These are phyloP conservation scores for Leuctra nigra DNA, from an alignment of 2,888 invertebrate genomes.

Conservation along the genomic window DNA sequence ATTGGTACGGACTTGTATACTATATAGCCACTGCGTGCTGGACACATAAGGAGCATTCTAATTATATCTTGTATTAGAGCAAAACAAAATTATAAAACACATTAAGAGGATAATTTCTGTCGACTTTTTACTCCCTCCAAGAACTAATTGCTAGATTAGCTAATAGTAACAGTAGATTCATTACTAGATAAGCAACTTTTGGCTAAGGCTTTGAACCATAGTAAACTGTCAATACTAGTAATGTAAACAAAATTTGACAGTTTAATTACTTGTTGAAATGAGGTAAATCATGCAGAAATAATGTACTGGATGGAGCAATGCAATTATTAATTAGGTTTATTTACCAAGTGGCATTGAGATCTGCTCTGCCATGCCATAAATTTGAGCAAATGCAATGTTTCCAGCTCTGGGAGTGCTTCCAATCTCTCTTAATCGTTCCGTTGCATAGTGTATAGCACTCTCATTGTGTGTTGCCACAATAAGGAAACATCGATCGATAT, in stretches of 20 bases:
- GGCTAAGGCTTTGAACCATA: too few species aligned
- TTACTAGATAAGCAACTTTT: too few species aligned
- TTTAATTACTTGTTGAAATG: neutral
- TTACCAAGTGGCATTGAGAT: slow-evolving; percentile 42
- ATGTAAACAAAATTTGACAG: too few species aligned
- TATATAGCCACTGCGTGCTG: slow-evolving; percentile 36
- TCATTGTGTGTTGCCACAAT: slow-evolving; percentile 45
- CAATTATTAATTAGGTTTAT: too few species aligned
- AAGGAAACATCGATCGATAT: slow-evolving; percentile 29
- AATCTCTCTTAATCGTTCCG: slow-evolving; percentile 33
- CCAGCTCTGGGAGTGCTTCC: slow-evolving; percentile 31
- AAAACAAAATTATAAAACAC: neutral
- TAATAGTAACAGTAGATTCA: too few species aligned
- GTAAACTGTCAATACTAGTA: neutral
- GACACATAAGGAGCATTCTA: slow-evolving; percentile 16
- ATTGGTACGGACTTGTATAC: slow-evolving; percentile 44
- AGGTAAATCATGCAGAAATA: neutral
- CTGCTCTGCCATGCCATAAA: slow-evolving; percentile 45
- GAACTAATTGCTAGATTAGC: too few species aligned
- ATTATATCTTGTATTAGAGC: neutral
- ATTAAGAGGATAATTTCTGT: too few species aligned
- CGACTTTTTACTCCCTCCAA: too few species aligned
- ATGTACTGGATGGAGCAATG: neutral
- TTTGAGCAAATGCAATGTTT: slow-evolving; percentile 41
- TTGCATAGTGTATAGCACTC: slow-evolving; percentile 35